Evolutionary conservation across 2,113 vertebrate species (phyloP), one percentile per base, ranked within the genome.

Genomic region (Upupa epops): DNA sequence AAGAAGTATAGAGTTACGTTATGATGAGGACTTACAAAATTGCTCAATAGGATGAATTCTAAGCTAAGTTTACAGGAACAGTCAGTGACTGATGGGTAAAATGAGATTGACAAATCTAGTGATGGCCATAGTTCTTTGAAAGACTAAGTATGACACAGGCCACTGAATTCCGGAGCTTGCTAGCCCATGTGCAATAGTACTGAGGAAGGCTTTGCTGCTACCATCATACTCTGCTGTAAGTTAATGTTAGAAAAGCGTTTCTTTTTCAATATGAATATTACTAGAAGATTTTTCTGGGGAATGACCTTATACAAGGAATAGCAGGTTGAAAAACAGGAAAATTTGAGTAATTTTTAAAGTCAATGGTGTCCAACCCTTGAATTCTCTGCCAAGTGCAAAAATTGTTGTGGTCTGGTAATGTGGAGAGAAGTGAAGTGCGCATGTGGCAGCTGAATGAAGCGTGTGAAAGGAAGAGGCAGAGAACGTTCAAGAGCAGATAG

Each of bases 391-490:
- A 63, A 63, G 26, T 31, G 36, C 28, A 56, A 13, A 21, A 29
- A 4, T 51, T 58, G 6, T 20, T 66, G 11, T 2, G 4, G 31
- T 18, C 48, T 59, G 26, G 1, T 52, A 17, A 17, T 6, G 10
- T 17, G 25, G 48, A 51, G 26, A 55, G 17, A 4, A 0, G 0
- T 5, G 15, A 24, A 26, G 1, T 77, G 17, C 12, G 68, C 2
- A 2, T 0, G 0, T 16, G 10, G 29, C 7, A 7, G 21, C 8
- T 78, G 13, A 13, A 22, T 13, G 13, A 75, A 55, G 25, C 51
- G 6, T 7, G 2, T 55, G 11, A 68, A 64, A 69, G 25, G n/a
- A 76, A 82, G 48, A 59, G 7, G 10, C 4, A 40, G 26, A 19
- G 24, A 78, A 10, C 4, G 5, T 8, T 22, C 8, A 60, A 12